Evolutionary conservation across 2,888 invertebrate genomes (phyloP).

Genomic region (Actias luna): DNA sequence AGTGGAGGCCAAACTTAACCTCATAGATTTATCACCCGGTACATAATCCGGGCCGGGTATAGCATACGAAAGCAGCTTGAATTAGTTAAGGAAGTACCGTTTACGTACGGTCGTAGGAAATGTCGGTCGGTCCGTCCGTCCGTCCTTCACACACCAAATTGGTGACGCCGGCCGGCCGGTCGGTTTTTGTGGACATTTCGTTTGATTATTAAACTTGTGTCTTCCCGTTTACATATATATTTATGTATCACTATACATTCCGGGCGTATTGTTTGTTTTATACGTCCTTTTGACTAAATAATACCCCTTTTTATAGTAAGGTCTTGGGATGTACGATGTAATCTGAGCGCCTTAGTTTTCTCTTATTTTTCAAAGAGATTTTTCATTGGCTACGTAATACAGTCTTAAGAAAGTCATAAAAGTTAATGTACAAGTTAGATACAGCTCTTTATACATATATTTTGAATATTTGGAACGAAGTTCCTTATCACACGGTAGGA

Average conservation of each 20-base stretch:
- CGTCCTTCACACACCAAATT: conserved; percentile 28
- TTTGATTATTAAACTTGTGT: conserved; percentile 23
- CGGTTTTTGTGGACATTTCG: conserved; percentile 31
- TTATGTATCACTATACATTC: background rate
- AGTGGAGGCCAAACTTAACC: conserved; percentile 18
- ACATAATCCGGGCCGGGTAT: conserved; percentile 48
- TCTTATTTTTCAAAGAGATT: too few species aligned
- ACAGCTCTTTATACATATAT: too few species aligned
- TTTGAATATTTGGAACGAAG: too few species aligned
- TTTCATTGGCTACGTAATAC: too few species aligned
- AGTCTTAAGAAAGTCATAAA: too few species aligned
- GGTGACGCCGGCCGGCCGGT: conserved; percentile 32
- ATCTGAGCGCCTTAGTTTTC: too few species aligned
- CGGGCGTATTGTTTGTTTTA: background rate
- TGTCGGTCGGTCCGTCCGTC: conserved; percentile 37
- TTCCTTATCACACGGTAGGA: too few species aligned
- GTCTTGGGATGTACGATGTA: too few species aligned
- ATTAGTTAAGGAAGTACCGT: conserved; percentile 53
- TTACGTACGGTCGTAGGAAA: conserved; percentile 39
- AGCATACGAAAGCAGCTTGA: conserved; percentile 54
- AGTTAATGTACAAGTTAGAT: too few species aligned
- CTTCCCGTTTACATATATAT: conserved; percentile 1
- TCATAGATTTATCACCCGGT: conserved; percentile 56
- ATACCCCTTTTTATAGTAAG: background rate
- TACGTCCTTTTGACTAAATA: background rate